Percentiles rank a stretch among this genome's conserved stretches.
Conservation (phyloP, 2,113 vertebrate genomes). For the Odontophorus gujanensis region DNA sequence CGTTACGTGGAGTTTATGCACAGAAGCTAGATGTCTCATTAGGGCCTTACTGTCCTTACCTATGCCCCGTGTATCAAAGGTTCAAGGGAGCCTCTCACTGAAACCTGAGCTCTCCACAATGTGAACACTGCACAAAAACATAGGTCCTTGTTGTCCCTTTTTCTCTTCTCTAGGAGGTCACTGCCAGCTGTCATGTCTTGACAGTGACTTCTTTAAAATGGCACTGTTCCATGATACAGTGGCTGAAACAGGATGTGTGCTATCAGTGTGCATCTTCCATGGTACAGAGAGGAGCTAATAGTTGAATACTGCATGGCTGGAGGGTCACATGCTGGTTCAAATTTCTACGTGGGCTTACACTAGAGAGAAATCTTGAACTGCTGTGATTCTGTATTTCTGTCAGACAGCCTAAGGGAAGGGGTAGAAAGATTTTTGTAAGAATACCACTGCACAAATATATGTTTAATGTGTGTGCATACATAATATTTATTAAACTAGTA, state of each 20-base stretch:
- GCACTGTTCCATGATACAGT: accelerated
- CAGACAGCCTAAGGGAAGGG: not conserved
- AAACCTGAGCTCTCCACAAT: not conserved
- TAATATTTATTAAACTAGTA: not conserved
- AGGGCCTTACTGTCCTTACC: not conserved
- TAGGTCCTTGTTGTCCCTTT: not conserved
- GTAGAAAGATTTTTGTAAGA: not conserved
- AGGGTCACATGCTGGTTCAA: not conserved
- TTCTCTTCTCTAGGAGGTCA: not conserved
- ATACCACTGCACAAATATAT: not conserved
- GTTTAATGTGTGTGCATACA: not conserved
- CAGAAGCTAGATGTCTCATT: not conserved
- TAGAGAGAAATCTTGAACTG: not conserved
- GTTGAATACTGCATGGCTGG: not conserved
- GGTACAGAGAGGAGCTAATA: not conserved
- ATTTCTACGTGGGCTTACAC: not conserved
- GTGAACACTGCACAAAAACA: accelerated
- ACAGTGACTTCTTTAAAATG: not conserved
- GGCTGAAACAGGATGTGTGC: not conserved
- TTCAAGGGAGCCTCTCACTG: not conserved
- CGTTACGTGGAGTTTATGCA: not conserved
- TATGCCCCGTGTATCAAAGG: not conserved
- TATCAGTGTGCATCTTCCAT: not conserved
- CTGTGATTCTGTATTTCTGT: not conserved
- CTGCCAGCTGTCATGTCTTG: not conserved